Evolutionary conservation across 1,140 invertebrate species (phyloP).

Genomic region (Zaprionus kolodkinae): DNA sequence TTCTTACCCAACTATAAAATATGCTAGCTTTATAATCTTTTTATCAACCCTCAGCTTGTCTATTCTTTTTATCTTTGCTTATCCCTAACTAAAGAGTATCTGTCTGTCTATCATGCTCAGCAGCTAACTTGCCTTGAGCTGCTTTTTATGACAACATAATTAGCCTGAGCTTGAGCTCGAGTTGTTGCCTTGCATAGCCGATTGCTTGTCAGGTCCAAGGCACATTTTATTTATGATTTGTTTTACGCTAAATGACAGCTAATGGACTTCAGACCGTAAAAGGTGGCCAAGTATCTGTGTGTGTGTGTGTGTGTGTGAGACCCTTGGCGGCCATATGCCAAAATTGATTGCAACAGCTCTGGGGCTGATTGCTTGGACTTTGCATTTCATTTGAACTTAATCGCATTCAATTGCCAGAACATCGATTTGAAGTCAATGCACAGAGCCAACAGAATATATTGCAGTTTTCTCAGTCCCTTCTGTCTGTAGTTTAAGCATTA

Average conservation of each 20-base stretch:
- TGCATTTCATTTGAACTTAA: slow-evolving; percentile 24
- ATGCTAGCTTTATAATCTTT: not conserved
- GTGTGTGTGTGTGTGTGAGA: not conserved
- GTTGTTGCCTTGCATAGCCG: slow-evolving; percentile 22
- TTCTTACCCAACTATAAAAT: not conserved
- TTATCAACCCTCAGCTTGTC: not conserved
- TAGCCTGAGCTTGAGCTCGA: slow-evolving; percentile 46
- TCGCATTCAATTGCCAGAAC: slow-evolving; percentile 11
- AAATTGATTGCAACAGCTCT: slow-evolving; percentile 41
- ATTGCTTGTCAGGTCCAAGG: slow-evolving; percentile 33
- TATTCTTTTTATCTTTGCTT: not conserved
- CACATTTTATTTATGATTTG: slow-evolving; percentile 66
- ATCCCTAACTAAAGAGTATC: not conserved
- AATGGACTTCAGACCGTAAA: slow-evolving; percentile 66
- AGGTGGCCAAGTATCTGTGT: slow-evolving; percentile 31
- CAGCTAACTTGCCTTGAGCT: slow-evolving; percentile 6
- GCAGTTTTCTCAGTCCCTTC: no score
- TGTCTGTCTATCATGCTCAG: not conserved
- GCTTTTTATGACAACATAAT: slow-evolving; percentile 68
- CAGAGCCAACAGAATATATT: not conserved
- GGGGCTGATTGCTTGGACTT: slow-evolving; percentile 51
- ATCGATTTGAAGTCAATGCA: slow-evolving; percentile 2
- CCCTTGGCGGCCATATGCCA: slow-evolving; percentile 50
- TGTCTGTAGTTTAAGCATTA: slow-evolving; percentile 1
- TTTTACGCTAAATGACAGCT: slow-evolving; percentile 69